Conservation (phyloP, 2,888 invertebrate genomes). For the Lochmaea capreae region DNA sequence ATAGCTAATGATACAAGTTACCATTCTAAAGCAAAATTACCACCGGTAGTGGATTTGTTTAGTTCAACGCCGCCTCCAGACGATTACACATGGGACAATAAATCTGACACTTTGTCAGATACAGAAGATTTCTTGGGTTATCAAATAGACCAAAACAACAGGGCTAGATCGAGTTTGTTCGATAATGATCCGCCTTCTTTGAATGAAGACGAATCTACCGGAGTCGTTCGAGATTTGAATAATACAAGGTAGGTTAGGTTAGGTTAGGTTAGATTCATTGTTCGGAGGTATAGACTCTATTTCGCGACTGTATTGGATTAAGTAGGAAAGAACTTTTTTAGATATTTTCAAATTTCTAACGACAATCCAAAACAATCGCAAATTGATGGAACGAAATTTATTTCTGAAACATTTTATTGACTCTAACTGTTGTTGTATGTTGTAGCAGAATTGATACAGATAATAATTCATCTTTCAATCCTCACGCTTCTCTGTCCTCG, state of each 20-base stretch:
- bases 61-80: slow-evolving; percentile 38
- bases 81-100: slow-evolving; percentile 56
- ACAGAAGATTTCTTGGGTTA: slow-evolving; percentile 46
- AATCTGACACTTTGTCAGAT: slow-evolving; percentile 56
- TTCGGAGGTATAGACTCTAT: no score
- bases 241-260: slow-evolving; percentile 42
- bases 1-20: background rate
- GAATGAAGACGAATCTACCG: slow-evolving; percentile 53
- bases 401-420: no score
- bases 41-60: slow-evolving; percentile 30
- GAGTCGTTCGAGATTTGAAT: slow-evolving; percentile 53
- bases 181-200: slow-evolving; percentile 59
- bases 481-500: slow-evolving; percentile 52
- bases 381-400: no score
- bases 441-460: slow-evolving; percentile 42
- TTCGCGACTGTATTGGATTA: no score
- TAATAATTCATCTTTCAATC: slow-evolving; percentile 56
- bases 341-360: no score
- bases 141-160: slow-evolving; percentile 30
- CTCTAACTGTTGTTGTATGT: background rate
- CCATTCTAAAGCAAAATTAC: background rate
- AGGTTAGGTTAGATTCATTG: slow-evolving; percentile 3
- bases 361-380: no score
- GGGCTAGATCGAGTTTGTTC: slow-evolving; percentile 50
- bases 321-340: no score